Conservation (phyloP, 23 tunicate genomes). For the Diplosoma virens region DNA sequence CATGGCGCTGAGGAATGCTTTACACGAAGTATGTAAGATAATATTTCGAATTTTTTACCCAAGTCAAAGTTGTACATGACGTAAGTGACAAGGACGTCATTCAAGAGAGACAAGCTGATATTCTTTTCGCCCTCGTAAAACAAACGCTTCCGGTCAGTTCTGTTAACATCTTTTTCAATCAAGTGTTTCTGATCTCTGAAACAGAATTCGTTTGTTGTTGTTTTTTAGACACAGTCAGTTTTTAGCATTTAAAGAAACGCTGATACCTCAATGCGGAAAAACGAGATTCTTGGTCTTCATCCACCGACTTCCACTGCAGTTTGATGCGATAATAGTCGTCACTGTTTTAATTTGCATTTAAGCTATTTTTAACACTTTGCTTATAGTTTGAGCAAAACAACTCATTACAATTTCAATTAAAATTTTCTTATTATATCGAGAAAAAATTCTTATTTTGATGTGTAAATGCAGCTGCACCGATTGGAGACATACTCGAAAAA, state of each 20-base stretch:
- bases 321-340: constrained; percentile 81
- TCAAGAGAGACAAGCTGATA: constrained; percentile 59
- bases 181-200: constrained; percentile 60
- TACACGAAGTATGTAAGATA: too few species aligned
- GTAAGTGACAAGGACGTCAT: constrained; percentile 79
- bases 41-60: too few species aligned
- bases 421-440: too few species aligned
- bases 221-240: too few species aligned
- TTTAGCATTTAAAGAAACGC: background rate
- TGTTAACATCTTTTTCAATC: constrained; percentile 83
- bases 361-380: too few species aligned
- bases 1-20: too few species aligned
- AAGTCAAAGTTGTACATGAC: constrained; percentile 94
- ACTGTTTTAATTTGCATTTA: constrained; percentile 32
- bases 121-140: constrained; percentile 76
- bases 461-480: too few species aligned
- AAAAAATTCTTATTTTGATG: too few species aligned
- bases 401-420: too few species aligned
- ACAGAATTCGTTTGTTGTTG: too few species aligned
- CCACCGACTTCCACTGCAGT: constrained; percentile 86
- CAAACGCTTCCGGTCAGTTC: constrained; percentile 82
- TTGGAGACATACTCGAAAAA: too few species aligned
- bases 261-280: constrained; percentile 53
- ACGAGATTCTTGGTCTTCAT: constrained; percentile 66
- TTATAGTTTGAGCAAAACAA: too few species aligned